These are phyloP conservation scores for Drosophila buzzatii DNA, from an alignment of 2,888 invertebrate species.

Conservation along the genomic window DNA sequence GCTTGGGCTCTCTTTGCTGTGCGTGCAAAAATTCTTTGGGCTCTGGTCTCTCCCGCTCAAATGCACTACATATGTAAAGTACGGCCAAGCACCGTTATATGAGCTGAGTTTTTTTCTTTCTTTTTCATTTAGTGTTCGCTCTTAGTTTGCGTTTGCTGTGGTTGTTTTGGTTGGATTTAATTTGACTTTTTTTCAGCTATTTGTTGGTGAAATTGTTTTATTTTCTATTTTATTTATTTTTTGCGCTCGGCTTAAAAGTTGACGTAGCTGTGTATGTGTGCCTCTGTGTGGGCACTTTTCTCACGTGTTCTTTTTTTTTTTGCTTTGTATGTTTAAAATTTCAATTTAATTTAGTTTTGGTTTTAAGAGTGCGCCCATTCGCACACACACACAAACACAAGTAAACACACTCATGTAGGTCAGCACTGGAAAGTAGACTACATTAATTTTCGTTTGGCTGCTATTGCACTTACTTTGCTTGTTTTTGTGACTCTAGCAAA, in stretches of 20 bases:
- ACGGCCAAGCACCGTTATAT: slow-evolving; percentile 29
- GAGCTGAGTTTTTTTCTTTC: slow-evolving; percentile 27
- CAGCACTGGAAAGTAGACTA: slow-evolving; percentile 75
- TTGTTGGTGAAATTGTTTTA: slow-evolving; percentile 71
- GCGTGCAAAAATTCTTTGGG: slow-evolving; percentile 72
- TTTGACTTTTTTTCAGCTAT: slow-evolving; percentile 40
- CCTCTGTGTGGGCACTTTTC: slow-evolving; percentile 44
- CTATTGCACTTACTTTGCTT: slow-evolving; percentile 29
- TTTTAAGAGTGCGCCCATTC: slow-evolving; percentile 66
- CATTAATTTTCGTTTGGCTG: slow-evolving; percentile 75
- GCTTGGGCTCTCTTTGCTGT: slow-evolving; percentile 39
- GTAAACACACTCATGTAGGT: slow-evolving; percentile 56
- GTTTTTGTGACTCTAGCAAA: slow-evolving; percentile 66
- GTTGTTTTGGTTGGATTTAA: slow-evolving; percentile 74
- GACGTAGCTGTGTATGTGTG: slow-evolving; percentile 37
- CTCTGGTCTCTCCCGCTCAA: slow-evolving; percentile 24
- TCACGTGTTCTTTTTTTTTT: slow-evolving; percentile 54
- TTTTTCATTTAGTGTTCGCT: slow-evolving; percentile 19
- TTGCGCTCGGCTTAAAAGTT: slow-evolving; percentile 48
- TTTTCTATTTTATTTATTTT: slow-evolving; percentile 28
- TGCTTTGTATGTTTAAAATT: slow-evolving; percentile 75
- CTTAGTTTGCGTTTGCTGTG: slow-evolving; percentile 58
- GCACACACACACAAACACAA: slow-evolving; percentile 15
- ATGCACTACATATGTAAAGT: slow-evolving; percentile 27
- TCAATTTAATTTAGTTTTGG: slow-evolving; percentile 81